Evolutionary conservation across 64 coral and sea anemone genomes (phyloP).

Genomic region (Cladopsammia gracilis): DNA sequence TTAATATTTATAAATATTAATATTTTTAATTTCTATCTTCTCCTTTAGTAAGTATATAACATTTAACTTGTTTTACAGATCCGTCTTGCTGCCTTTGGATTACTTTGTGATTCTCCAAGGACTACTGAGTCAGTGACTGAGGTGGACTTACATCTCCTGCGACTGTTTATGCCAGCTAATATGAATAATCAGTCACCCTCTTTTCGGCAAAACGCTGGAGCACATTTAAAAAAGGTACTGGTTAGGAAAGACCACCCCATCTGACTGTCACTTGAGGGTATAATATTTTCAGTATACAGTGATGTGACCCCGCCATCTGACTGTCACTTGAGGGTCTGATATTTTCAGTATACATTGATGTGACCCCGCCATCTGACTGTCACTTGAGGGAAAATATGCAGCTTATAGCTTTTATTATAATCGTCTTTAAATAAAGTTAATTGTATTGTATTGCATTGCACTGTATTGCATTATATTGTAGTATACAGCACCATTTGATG

Average conservation of each 20-base stretch:
- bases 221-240: slow-evolving; percentile 86
- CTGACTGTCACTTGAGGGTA: not conserved
- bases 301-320: not conserved
- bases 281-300: too few relatives aligned
- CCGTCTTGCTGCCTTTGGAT: slow-evolving; percentile 81
- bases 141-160: slow-evolving; percentile 77
- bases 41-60: not conserved
- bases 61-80: slow-evolving; percentile 20
- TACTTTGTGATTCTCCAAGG: slow-evolving; percentile 89
- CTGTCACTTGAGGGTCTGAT: not conserved
- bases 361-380: too few relatives aligned
- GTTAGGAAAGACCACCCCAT: not conserved
- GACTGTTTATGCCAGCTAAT: slow-evolving; percentile 78
- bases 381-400: too few relatives aligned
- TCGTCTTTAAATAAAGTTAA: too few relatives aligned
- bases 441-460: too few relatives aligned
- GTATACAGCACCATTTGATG: too few relatives aligned
- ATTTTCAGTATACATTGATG: too few relatives aligned
- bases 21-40: too few relatives aligned
- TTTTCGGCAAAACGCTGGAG: slow-evolving; percentile 79
- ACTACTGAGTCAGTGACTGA: slow-evolving; percentile 87
- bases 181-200: slow-evolving; percentile 98
- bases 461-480: too few relatives aligned
- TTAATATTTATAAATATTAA: too few relatives aligned
- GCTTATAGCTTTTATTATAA: too few relatives aligned